Percentiles rank a stretch among this genome's conserved stretches.
Evolutionary conservation across 2,888 invertebrate species (phyloP).

Genomic region (Morpho deidamia): DNA sequence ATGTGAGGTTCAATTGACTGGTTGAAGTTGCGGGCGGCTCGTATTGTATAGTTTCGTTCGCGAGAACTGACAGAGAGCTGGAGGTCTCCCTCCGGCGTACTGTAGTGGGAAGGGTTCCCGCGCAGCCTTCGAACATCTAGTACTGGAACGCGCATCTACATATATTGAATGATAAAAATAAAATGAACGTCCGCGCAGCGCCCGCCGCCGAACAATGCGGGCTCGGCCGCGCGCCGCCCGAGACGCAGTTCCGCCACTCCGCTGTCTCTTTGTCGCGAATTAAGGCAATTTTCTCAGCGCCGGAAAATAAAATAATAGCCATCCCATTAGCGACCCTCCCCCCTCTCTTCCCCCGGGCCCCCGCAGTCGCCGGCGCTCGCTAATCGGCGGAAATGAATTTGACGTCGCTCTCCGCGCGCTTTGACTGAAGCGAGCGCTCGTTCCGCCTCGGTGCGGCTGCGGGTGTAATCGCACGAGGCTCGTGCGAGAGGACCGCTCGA

Average conservation of each 20-base stretch:
- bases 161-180: conserved; percentile 65
- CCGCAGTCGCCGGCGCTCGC: conserved; percentile 35
- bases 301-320: conserved; percentile 70
- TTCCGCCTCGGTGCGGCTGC: conserved; percentile 36
- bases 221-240: conserved; percentile 7
- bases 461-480: conserved; percentile 17
- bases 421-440: conserved; percentile 34
- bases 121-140: too few species aligned
- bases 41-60: too few species aligned
- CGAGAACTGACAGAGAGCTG: too few species aligned
- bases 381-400: conserved; percentile 48
- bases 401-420: conserved; percentile 39
- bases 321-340: conserved; percentile 50
- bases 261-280: conserved; percentile 37
- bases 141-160: too few species aligned
- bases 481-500: neutral
- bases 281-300: conserved; percentile 63
- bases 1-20: too few species aligned
- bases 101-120: too few species aligned
- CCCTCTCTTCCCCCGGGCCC: conserved; percentile 23
- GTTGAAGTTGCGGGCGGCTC: too few species aligned
- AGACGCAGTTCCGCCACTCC: conserved; percentile 39
- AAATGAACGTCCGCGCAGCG: conserved; percentile 63
- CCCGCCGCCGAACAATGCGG: conserved; percentile 30
- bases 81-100: too few species aligned